These are phyloP conservation scores for Dasyprocta punctata DNA, from an alignment of 2,113 vertebrate genomes.

Conservation along the genomic window DNA sequence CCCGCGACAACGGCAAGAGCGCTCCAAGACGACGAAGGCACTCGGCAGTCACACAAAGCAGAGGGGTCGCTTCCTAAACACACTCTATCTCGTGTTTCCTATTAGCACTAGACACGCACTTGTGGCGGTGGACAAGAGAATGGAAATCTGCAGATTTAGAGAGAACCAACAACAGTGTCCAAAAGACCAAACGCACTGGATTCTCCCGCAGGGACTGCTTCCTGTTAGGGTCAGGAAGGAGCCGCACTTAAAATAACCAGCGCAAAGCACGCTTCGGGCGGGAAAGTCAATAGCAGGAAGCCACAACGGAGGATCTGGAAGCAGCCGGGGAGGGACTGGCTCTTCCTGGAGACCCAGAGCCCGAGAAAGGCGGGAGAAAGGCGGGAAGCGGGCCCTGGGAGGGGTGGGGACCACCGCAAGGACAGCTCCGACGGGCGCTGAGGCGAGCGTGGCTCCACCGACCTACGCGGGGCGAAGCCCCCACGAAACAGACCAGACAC, in stretches of 20 bases:
- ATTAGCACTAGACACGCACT: neutral
- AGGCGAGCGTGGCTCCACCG: no score
- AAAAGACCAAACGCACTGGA: neutral
- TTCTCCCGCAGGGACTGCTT: constrained; percentile 38
- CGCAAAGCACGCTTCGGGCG: neutral
- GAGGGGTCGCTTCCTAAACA: neutral
- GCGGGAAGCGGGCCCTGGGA: neutral
- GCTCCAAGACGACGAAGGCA: neutral
- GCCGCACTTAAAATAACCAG: constrained; percentile 39
- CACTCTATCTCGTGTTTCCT: neutral
- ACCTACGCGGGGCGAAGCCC: no score
- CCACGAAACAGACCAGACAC: neutral
- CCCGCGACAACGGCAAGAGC: neutral
- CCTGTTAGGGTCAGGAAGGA: constrained; percentile 59
- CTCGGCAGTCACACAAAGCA: neutral
- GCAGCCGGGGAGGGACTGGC: neutral
- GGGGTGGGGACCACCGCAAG: neutral
- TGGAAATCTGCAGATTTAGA: neutral
- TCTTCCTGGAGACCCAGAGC: neutral
- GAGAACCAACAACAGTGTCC: neutral
- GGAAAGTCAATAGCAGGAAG: constrained; percentile 40
- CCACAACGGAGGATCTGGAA: constrained; percentile 35
- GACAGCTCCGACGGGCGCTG: neutral
- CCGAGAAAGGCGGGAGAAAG: neutral
- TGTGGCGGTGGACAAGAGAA: neutral